Evolutionary conservation across 1,140 invertebrate genomes (phyloP), one percentile per base, ranked within the genome.

Genomic region (Drosophila novamexicana): DNA sequence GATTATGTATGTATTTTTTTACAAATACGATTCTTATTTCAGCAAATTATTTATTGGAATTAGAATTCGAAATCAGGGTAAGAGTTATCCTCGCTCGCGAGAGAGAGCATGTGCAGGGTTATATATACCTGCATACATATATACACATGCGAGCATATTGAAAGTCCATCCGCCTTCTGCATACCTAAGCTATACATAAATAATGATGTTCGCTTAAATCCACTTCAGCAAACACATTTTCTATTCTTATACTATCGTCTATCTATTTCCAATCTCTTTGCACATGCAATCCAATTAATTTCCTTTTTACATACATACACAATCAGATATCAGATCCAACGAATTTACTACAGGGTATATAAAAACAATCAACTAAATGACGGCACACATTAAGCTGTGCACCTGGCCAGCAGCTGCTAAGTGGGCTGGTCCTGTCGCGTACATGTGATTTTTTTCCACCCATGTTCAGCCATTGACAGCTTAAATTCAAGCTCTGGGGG

Each of bases 321-420:
- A 40, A 7, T 18, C 6, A 45, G 39, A 34, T 14, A 53, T 54
- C 52, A 37, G 37, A 34, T 45, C 56, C 42, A 45, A 10, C 40
- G 7, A 29, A 12, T 54, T 7, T 8, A 2, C 40, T 54, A 16
- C 9, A 64, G 67, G 59, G 67, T 53, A 63, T 64, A 76, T 52
- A 67, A 59, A 83, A 80, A 85, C 81, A 83, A 83, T 83, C 81
- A 85, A 77, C 63, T 81, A 81, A 83, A 83, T 83, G 81, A 83
- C 73, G 56, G 47, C 52, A 73, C 77, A 81, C 63, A 8, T 77
- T 72, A 72, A 52, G 42, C 45, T 56, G 42, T 58, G 66, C 80
- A 72, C 66, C 72, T 80, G 70, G 74, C 47, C 65, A 49, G 22
- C 44, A 80, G 54, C 36, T 39, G 22, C 16, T 16, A n/a, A 54